These are phyloP conservation scores for Halcyon smyrnensis DNA, from an alignment of 2,797 vertebrate species.

Conservation along the genomic window DNA sequence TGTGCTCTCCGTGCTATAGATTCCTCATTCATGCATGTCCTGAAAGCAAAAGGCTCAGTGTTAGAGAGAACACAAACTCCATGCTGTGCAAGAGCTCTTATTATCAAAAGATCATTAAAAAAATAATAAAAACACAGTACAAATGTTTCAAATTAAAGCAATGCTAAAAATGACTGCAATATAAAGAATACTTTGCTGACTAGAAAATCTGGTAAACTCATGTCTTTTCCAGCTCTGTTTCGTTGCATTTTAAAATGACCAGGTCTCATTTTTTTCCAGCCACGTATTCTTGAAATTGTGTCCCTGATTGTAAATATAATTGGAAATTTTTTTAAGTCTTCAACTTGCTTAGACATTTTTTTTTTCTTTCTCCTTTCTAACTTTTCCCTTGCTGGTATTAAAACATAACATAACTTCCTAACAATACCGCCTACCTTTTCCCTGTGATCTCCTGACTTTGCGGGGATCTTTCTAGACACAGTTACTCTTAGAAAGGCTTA, in stretches of 20 bases:
- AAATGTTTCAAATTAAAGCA: conserved; percentile 42
- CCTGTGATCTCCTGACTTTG: not conserved
- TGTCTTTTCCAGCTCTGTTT: not conserved
- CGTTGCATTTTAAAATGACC: not conserved
- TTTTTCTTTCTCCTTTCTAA: not conserved
- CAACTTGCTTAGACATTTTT: not conserved
- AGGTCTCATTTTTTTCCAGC: conserved; percentile 12
- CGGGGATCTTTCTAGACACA: not conserved
- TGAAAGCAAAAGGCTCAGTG: not conserved
- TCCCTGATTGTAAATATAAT: not conserved
- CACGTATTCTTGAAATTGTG: not conserved
- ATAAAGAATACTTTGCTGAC: not conserved
- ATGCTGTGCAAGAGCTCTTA: not conserved
- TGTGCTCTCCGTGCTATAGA: not conserved
- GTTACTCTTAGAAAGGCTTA: not conserved
- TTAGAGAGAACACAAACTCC: not conserved
- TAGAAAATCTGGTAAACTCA: conserved; percentile 23
- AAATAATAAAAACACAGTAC: not conserved
- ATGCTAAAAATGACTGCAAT: not conserved
- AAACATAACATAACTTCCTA: not conserved
- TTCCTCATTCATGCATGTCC: not conserved
- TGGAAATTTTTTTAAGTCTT: not conserved
- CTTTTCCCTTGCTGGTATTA: not conserved
- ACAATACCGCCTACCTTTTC: not conserved
- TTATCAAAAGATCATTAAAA: not conserved